phyloP scores from a whole-genome alignment of 2,888 invertebrate species.

The Parnassius glacialis region DNA sequence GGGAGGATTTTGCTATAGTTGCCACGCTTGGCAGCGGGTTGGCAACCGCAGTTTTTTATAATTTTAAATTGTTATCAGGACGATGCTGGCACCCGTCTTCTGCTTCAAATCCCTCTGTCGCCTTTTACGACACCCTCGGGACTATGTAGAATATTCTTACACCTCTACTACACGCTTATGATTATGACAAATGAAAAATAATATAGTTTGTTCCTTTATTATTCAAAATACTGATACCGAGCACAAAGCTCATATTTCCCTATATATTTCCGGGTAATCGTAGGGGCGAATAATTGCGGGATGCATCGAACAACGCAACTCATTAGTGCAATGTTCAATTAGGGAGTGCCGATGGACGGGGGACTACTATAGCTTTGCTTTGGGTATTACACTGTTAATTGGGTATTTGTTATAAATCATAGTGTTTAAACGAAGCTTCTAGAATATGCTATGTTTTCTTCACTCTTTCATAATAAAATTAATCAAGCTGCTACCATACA shows the following conservation, averaged over 20 bases:
- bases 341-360: conserved; percentile 59
- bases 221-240: conserved; percentile 44
- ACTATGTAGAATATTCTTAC: too few relatives aligned
- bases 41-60: too few relatives aligned
- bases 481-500: too few relatives aligned
- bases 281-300: conserved; percentile 69
- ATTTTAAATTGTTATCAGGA: too few relatives aligned
- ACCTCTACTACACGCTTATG: too few relatives aligned
- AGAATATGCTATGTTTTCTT: not conserved
- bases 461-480: too few relatives aligned
- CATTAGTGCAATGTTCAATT: conserved; percentile 79
- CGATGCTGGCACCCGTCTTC: too few relatives aligned
- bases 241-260: conserved; percentile 56
- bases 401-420: conserved; percentile 33
- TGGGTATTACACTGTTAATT: conserved; percentile 34
- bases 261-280: conserved; percentile 67
- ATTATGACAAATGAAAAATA: conserved; percentile 24
- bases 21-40: too few relatives aligned
- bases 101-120: too few relatives aligned
- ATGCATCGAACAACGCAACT: conserved; percentile 74
- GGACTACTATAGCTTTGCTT: conserved; percentile 30
- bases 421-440: not conserved
- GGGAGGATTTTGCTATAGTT: too few relatives aligned
- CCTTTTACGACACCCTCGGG: too few relatives aligned
- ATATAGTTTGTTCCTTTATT: conserved; percentile 30